Evolutionary conservation across 2,113 vertebrate genomes (phyloP).

Genomic region (Corapipo altera): DNA sequence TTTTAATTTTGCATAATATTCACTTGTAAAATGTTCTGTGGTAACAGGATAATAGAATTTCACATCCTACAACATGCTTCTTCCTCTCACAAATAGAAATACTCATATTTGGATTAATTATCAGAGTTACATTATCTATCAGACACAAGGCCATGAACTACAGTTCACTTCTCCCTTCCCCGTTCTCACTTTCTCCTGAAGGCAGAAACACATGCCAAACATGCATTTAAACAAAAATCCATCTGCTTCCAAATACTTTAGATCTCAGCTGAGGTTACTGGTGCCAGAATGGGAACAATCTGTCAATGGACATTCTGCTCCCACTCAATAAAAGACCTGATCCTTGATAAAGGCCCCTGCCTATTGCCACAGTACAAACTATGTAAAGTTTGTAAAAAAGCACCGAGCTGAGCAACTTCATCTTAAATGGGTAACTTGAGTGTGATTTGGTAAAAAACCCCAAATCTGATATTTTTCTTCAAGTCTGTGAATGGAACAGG

Average conservation of each 20-base stretch:
- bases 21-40: neutral
- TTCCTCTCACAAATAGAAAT: neutral
- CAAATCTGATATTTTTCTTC: neutral
- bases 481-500: neutral
- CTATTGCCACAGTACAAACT: neutral
- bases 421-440: neutral
- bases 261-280: neutral
- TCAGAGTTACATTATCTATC: neutral
- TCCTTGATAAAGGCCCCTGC: fast-evolving
- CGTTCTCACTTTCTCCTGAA: neutral
- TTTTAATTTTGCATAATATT: neutral
- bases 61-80: neutral
- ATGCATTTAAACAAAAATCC: neutral
- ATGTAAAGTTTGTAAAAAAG: neutral
- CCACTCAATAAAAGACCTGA: neutral
- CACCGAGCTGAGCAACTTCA: fast-evolving
- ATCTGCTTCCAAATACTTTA: neutral
- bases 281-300: neutral
- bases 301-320: neutral
- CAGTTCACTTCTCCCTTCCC: neutral
- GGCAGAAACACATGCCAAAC: neutral
- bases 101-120: neutral
- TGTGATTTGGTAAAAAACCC: neutral
- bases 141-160: neutral
- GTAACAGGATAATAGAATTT: neutral